A percentile compares a stretch with the other conserved stretches of the same genome.
These are phyloP conservation scores for Aplysia californica DNA, from an alignment of 1,140 invertebrate species.

Conservation along the genomic window DNA sequence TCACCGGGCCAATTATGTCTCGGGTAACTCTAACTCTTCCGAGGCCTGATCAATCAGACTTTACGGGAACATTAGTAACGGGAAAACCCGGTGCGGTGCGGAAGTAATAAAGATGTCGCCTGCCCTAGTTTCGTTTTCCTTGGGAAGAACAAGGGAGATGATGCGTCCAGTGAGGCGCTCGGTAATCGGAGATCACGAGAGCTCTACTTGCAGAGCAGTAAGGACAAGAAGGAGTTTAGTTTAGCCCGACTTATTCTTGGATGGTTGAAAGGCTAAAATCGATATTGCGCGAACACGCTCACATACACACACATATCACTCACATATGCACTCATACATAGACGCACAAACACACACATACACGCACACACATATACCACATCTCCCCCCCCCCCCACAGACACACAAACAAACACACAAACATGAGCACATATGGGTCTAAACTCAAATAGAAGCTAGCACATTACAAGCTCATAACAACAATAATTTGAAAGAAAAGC, in stretches of 20 bases:
- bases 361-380: no score
- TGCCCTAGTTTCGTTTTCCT: background rate
- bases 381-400: no score
- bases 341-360: no score
- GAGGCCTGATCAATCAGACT: background rate
- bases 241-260: background rate
- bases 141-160: background rate
- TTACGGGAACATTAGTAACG: slow-evolving; percentile 14
- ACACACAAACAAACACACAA: no score
- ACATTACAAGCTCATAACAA: no score
- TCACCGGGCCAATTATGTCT: slow-evolving; percentile 4
- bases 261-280: background rate
- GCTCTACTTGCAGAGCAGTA: background rate
- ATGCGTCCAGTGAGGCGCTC: background rate
- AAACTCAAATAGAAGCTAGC: no score
- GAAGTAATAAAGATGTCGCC: background rate
- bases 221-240: background rate
- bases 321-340: no score
- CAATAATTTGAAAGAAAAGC: no score
- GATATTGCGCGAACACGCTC: background rate
- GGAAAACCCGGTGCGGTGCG: slow-evolving; percentile 4
- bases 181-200: background rate
- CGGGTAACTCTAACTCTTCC: background rate
- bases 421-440: no score
- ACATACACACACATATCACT: no score